These are phyloP conservation scores for Heliopora coerulea DNA, from an alignment of 92 coral and sea anemone species.

Conservation along the genomic window DNA sequence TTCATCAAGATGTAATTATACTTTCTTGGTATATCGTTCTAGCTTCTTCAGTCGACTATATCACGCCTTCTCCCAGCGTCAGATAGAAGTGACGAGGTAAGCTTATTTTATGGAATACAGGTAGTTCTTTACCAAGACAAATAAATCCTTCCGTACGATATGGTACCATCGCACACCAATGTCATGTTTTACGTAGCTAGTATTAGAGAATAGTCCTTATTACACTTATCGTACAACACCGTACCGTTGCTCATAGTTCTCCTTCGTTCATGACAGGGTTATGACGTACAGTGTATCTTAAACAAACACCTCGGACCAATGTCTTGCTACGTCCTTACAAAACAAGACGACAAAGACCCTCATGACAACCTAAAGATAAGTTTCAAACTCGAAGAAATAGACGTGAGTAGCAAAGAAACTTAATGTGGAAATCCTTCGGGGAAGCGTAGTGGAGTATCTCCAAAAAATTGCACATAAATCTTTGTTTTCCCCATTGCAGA, in stretches of 20 bases:
- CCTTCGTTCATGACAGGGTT: too few relatives aligned
- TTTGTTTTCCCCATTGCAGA: too few relatives aligned
- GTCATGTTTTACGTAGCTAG: background rate
- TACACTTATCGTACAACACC: too few relatives aligned
- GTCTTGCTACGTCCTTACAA: constrained; percentile 13
- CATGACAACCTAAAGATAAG: constrained; percentile 14
- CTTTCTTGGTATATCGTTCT: background rate
- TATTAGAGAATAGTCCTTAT: too few relatives aligned
- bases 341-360: constrained; percentile 5
- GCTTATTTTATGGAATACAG: too few relatives aligned
- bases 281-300: constrained; percentile 27
- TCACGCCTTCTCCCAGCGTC: constrained; percentile 4
- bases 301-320: constrained; percentile 34
- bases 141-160: background rate
- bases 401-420: background rate
- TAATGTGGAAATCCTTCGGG: background rate
- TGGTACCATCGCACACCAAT: background rate
- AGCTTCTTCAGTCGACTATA: constrained; percentile 37
- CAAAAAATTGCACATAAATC: too few relatives aligned
- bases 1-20: too few relatives aligned
- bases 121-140: too few relatives aligned
- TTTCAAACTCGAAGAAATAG: constrained; percentile 40
- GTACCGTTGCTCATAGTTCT: too few relatives aligned
- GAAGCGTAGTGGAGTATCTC: too few relatives aligned
- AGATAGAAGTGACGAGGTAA: constrained; percentile 15